These are phyloP conservation scores for Dryomyza anilis DNA, from an alignment of 2,888 invertebrate genomes.

Conservation along the genomic window DNA sequence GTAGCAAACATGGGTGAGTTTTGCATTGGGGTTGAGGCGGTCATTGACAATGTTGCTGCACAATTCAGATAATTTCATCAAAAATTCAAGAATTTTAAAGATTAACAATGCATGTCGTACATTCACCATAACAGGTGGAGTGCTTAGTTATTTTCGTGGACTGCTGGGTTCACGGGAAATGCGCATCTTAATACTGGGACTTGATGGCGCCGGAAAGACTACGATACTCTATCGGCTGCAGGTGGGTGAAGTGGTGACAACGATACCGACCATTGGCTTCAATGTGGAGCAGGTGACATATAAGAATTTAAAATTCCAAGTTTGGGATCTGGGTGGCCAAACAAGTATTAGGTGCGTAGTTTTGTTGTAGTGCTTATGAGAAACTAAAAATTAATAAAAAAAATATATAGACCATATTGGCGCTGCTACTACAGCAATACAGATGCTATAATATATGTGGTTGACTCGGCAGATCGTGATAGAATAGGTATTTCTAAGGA, in stretches of 20 bases:
- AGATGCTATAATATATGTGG: conserved; percentile 99
- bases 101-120: background rate
- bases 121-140: conserved; percentile 72
- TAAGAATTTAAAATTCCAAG: conserved; percentile 99
- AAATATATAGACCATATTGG: conserved; percentile 98
- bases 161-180: conserved; percentile 96
- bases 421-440: conserved; percentile 99
- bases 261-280: conserved; percentile 97
- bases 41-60: background rate
- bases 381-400: background rate
- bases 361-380: background rate
- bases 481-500: conserved; percentile 99
- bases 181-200: conserved; percentile 95
- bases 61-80: too few relatives aligned
- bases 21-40: background rate
- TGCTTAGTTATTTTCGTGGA: conserved; percentile 95
- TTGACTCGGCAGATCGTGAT: conserved; percentile 98
- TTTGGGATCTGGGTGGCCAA: conserved; percentile 98
- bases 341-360: conserved; percentile 90
- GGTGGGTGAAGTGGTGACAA: conserved; percentile 98
- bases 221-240: conserved; percentile 97
- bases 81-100: background rate
- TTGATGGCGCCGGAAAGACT: conserved; percentile 99
- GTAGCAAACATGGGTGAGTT: conserved; percentile 29
- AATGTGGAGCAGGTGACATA: conserved; percentile 99